Percentiles rank a stretch among this genome's conserved stretches.
Evolutionary conservation across 2,888 invertebrate genomes (phyloP).

Genomic region (Malthinus flaveolus): DNA sequence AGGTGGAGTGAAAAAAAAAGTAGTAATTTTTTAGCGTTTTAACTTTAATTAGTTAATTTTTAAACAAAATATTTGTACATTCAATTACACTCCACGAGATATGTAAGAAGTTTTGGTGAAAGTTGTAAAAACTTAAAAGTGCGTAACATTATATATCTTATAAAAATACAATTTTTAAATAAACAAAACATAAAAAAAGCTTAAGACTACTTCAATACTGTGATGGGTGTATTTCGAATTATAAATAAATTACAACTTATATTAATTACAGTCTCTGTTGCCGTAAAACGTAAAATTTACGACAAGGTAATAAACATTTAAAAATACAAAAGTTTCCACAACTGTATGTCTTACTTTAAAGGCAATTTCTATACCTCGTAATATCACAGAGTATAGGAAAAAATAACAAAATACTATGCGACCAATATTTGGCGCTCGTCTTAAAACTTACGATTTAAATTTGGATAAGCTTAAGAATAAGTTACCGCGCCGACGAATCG

Average conservation of each 20-base stretch:
- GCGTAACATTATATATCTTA: slow-evolving; percentile 15
- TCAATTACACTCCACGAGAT: slow-evolving; percentile 16
- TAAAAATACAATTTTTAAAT: slow-evolving; percentile 25
- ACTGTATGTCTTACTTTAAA: too few relatives aligned
- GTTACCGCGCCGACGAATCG: too few relatives aligned
- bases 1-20: too few relatives aligned
- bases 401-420: too few relatives aligned
- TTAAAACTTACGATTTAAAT: too few relatives aligned
- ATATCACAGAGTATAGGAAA: too few relatives aligned
- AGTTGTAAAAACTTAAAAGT: slow-evolving; percentile 4
- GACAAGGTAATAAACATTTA: too few relatives aligned
- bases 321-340: too few relatives aligned
- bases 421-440: too few relatives aligned
- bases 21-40: too few relatives aligned
- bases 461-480: too few relatives aligned
- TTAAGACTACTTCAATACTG: slow-evolving; percentile 38
- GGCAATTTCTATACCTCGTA: too few relatives aligned
- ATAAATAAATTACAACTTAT: slow-evolving; percentile 25
- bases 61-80: slow-evolving; percentile 20
- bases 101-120: slow-evolving; percentile 8
- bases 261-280: slow-evolving; percentile 24
- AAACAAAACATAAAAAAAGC: slow-evolving; percentile 30
- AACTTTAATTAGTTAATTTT: slow-evolving; percentile 8
- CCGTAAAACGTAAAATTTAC: slow-evolving; percentile 2
- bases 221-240: slow-evolving; percentile 33